Evolutionary conservation across 2,113 vertebrate species (phyloP).

Genomic region (Tenrec ecaudatus): DNA sequence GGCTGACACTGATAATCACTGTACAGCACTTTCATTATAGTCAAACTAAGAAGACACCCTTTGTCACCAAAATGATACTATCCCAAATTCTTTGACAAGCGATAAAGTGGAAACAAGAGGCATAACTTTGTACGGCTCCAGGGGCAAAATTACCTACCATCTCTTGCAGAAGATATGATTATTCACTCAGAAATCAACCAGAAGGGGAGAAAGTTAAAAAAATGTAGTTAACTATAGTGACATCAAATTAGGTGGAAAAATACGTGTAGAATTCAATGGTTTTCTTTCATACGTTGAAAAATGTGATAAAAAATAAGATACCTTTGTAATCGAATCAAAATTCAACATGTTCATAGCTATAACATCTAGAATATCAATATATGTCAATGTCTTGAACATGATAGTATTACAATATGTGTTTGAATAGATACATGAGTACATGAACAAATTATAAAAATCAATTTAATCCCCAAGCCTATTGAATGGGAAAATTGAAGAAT

Average conservation of each 20-base stretch:
- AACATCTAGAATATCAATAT: neutral
- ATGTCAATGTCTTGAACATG: neutral
- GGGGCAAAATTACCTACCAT: neutral
- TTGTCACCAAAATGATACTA: neutral
- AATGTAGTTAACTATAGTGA: neutral
- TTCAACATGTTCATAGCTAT: neutral
- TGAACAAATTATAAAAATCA: neutral
- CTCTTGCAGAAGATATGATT: neutral
- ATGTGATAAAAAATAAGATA: neutral
- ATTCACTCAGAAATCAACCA: neutral
- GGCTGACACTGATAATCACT: neutral
- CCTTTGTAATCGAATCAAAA: too few relatives aligned
- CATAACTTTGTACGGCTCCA: neutral
- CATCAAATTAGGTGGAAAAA: conserved; percentile 57
- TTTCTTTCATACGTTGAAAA: conserved; percentile 27
- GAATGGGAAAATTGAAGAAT: neutral
- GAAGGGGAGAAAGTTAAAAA: neutral
- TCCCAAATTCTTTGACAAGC: neutral
- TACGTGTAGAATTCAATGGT: neutral
- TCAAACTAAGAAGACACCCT: neutral
- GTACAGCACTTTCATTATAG: neutral
- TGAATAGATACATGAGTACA: neutral
- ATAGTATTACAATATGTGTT: neutral
- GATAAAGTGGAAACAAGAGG: neutral
- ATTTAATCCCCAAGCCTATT: neutral